Evolutionary conservation across 2,888 invertebrate species (phyloP).

Genomic region (Calameuta idolon): DNA sequence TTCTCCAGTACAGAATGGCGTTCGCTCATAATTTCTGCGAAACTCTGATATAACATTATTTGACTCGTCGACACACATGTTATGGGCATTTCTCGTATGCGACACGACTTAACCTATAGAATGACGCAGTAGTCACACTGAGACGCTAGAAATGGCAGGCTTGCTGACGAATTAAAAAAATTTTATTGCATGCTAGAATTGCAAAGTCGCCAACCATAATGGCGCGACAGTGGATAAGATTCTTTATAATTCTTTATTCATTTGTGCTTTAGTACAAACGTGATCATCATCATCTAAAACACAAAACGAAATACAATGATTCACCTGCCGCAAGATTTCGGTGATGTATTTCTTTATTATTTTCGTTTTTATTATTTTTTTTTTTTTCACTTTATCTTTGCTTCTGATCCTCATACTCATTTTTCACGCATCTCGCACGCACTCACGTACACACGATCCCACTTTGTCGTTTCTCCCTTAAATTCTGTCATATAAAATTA

Average conservation of each 20-base stretch:
- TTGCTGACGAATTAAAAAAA: background rate
- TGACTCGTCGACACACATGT: background rate
- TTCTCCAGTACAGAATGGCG: background rate
- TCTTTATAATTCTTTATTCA: constrained; percentile 55
- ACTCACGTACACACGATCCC: constrained; percentile 23
- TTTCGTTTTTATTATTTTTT: background rate
- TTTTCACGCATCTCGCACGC: constrained; percentile 22
- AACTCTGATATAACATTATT: background rate
- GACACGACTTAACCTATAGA: too few species aligned
- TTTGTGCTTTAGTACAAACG: constrained; percentile 58
- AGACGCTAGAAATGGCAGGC: too few species aligned
- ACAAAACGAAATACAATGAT: constrained; percentile 36
- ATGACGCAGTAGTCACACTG: too few species aligned
- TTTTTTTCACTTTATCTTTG: constrained; percentile 15
- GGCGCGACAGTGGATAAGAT: background rate
- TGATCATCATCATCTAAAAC: constrained; percentile 41
- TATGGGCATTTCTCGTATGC: too few species aligned
- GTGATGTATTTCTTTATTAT: background rate
- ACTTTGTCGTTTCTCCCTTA: constrained; percentile 19
- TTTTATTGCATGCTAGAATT: background rate
- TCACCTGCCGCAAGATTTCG: constrained; percentile 1
- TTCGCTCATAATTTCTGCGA: background rate
- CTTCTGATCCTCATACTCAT: constrained; percentile 17
- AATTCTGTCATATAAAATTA: constrained; percentile 51
- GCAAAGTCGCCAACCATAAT: background rate